These are phyloP conservation scores for Hypotaenidia philippensis DNA, from an alignment of 2,797 vertebrate genomes.

Conservation along the genomic window DNA sequence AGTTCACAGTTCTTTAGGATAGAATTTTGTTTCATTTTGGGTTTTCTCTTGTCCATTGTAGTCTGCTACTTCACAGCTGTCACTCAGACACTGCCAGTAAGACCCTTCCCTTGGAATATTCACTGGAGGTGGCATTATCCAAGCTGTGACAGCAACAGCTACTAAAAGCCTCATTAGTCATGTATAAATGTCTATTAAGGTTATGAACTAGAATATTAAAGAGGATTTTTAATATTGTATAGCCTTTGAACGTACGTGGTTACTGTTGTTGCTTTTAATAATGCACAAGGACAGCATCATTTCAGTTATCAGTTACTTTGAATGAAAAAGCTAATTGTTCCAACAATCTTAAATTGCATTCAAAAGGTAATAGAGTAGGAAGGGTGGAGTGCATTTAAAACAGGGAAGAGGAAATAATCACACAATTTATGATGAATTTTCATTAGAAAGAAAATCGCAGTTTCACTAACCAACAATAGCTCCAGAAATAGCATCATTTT, in stretches of 20 bases:
- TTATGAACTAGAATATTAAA: constrained; percentile 37
- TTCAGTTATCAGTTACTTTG: constrained; percentile 23
- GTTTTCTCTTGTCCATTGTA: background rate
- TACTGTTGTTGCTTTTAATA: constrained; percentile 47
- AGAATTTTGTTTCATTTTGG: background rate
- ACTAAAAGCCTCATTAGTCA: constrained; percentile 44
- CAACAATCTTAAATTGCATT: background rate
- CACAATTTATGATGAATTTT: constrained; percentile 1
- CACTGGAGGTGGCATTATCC: background rate
- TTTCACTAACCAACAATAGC: background rate
- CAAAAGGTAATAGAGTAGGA: background rate
- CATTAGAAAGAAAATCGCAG: background rate
- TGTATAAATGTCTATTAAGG: constrained; percentile 19
- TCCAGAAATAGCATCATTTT: background rate
- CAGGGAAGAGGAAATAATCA: constrained; percentile 6
- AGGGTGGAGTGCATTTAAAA: constrained; percentile 8
- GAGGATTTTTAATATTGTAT: background rate
- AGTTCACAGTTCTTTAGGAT: background rate
- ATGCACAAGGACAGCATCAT: background rate
- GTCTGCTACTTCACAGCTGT: background rate
- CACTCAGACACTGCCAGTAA: background rate
- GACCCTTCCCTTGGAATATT: background rate
- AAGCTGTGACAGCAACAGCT: constrained; percentile 18
- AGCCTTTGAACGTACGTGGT: background rate
- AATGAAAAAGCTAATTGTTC: constrained; percentile 41